Base-by-base conservation (phyloP, 2,888 invertebrate species). In the Polydesmus complanatus region DNA sequence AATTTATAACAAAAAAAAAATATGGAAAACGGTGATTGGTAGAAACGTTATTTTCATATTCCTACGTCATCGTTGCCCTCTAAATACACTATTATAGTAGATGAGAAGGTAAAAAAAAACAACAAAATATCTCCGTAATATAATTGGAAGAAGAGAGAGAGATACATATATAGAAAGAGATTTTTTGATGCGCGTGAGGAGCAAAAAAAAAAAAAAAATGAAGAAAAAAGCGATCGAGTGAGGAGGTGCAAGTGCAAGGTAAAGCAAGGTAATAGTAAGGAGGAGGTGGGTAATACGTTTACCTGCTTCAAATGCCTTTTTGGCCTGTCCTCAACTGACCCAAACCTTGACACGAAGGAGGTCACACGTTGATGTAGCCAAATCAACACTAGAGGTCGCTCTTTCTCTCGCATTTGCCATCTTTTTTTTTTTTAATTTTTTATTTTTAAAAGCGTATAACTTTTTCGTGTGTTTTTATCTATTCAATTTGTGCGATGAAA, bases 261-360 rank as follows among this genome's bases (percentile, higher is more conserved):
- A 37, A 37, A 37, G 37, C 14, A n/a, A n/a, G n/a, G n/a, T n/a
- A n/a, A n/a, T n/a, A n/a, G n/a, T n/a, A n/a, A n/a, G n/a, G 37
- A 8, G 14, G 37, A 14, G 37, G 37, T 37, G 37, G 37, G 37
- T 37, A 37, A 37, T 37, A 37, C 37, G 37, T 37, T 37, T 37
- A 37, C 37, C 37, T 37, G 37, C 37, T 8, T 8, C 37, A 37
- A 37, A 37, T 22, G 56, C 56, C 56, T 57, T 27, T 49, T 58
- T 58, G 58, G 58, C 58, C 58, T 58, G 58, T 58, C 58, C 58
- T 58, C 58, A 48, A 58, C 58, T 58, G 58, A 58, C 58, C 58
- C 58, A 58, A 51, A 49, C 48, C 49, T 48, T 49, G 49, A 47
- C 25, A 58, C 52, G 52, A 48, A 58, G 23, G 58, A 58, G 58